Percentiles rank a stretch among this genome's conserved stretches.
phyloP scores from a whole-genome alignment of 2,888 invertebrate genomes.

The Conus canariensis region DNA sequence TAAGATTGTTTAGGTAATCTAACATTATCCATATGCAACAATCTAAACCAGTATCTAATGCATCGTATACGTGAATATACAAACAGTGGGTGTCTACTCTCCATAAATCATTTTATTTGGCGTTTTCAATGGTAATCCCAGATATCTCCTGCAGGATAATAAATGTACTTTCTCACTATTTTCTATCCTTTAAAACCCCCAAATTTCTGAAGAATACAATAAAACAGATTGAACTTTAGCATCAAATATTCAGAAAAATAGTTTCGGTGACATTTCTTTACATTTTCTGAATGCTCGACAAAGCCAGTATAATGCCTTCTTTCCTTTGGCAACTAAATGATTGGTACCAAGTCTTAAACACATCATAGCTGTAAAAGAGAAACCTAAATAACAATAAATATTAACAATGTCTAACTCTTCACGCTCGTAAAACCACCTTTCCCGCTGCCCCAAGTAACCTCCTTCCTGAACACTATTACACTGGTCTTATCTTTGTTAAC shows the following conservation, averaged over 20 bases:
- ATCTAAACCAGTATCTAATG: too few species aligned
- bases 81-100: too few species aligned
- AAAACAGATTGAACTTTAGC: background rate
- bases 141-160: background rate
- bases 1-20: background rate
- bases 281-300: background rate
- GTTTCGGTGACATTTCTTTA: background rate
- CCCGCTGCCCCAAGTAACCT: background rate
- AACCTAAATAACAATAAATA: background rate
- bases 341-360: background rate
- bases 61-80: too few species aligned
- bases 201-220: background rate
- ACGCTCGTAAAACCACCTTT: background rate
- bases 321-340: too few species aligned
- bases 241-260: background rate
- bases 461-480: background rate
- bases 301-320: background rate
- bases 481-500: background rate
- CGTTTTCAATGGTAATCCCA: background rate
- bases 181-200: background rate
- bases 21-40: background rate
- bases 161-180: background rate
- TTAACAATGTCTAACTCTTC: too few species aligned
- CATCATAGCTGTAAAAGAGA: background rate
- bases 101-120: background rate